Evolutionary conservation across 2,113 vertebrate genomes (phyloP).

Genomic region (Chunga burmeisteri): DNA sequence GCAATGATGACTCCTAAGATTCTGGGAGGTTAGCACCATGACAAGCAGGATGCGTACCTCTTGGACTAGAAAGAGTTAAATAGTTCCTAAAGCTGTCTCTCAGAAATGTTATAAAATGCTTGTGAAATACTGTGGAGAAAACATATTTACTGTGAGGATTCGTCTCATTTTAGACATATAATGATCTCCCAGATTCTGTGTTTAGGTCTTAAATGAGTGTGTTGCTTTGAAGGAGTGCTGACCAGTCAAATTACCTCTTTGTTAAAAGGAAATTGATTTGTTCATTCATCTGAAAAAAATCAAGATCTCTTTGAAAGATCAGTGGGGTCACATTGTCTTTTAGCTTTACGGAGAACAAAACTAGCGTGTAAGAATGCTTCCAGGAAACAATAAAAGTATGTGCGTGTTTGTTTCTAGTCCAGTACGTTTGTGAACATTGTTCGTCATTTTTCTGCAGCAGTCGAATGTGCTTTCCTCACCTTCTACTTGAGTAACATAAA

Average conservation of each 20-base stretch:
- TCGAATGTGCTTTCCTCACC: not conserved
- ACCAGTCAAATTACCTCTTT: constrained; percentile 46
- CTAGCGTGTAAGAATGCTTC: not conserved
- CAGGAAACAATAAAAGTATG: not conserved
- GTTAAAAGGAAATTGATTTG: constrained; percentile 32
- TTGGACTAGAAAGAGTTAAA: not conserved
- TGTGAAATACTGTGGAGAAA: not conserved
- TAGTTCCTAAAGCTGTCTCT: not conserved
- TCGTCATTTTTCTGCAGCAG: not conserved
- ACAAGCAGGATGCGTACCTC: not conserved
- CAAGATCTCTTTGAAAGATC: constrained; percentile 32
- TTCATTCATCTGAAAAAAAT: constrained; percentile 36
- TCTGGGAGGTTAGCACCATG: not conserved
- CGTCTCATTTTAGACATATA: not conserved
- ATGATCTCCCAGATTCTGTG: not conserved
- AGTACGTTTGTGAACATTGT: not conserved
- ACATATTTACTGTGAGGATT: not conserved
- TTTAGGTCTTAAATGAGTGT: constrained; percentile 4
- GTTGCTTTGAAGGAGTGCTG: constrained; percentile 33
- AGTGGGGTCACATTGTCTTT: constrained; percentile 3
- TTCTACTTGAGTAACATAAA: not conserved
- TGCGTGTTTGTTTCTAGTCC: not conserved
- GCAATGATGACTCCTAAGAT: not conserved
- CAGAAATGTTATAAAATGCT: not conserved
- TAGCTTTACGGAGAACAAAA: not conserved